Evolutionary conservation across 2,113 vertebrate species (phyloP).

Genomic region (rat (Rattus norvegicus)): GRCr8 NC_086034.1:27277501-27278000

Average conservation of each 20-base stretch:
- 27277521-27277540: neutral
- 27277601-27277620: slow-evolving; percentile 36
- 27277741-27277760: neutral
- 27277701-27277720: neutral
- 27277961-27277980: neutral
- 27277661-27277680: neutral
- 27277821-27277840: neutral
- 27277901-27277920: neutral
- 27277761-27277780: neutral
- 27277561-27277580: slow-evolving; percentile 43
- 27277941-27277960: neutral
- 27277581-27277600: neutral
- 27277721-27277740: neutral
- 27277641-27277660: slow-evolving; percentile 20
- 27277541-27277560: neutral
- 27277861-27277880: neutral
- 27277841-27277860: neutral
- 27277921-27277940: neutral
- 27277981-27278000: neutral
- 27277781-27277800: neutral
- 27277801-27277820: neutral
- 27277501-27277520: neutral
- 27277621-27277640: neutral
- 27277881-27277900: neutral
- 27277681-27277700: neutral